These are phyloP conservation scores for Epinephelus malabaricus DNA, from an alignment of 2,797 vertebrate genomes.

Conservation along the genomic window DNA sequence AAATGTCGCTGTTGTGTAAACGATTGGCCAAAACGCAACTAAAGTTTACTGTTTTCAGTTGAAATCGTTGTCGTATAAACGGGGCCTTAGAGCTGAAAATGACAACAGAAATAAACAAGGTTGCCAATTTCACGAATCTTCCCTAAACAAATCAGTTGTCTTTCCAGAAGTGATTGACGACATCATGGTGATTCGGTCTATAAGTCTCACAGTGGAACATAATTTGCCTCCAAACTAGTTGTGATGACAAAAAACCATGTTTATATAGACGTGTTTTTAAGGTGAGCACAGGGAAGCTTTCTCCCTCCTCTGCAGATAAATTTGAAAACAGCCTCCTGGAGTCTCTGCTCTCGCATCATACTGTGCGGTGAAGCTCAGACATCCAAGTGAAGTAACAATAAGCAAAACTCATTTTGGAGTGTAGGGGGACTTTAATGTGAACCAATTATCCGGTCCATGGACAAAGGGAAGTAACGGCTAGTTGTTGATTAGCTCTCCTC, in stretches of 20 bases:
- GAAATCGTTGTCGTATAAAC: no score
- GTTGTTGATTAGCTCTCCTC: conserved; percentile 69
- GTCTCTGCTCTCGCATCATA: not conserved
- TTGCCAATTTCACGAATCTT: no score
- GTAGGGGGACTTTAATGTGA: conserved; percentile 20
- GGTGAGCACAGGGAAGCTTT: not conserved
- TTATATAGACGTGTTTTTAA: not conserved
- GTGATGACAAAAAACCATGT: not conserved
- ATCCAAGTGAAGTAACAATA: conserved; percentile 5
- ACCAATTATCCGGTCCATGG: conserved; percentile 41
- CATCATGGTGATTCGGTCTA: no score
- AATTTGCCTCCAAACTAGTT: not conserved
- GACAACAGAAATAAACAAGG: no score
- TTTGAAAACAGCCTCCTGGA: not conserved
- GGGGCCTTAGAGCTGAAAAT: no score
- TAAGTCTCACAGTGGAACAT: not conserved
- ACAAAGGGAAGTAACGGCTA: conserved; percentile 62
- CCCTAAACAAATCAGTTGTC: no score
- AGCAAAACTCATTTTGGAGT: conserved; percentile 3
- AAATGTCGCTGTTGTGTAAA: no score
- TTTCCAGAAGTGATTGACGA: no score
- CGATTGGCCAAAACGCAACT: no score
- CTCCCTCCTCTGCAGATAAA: not conserved
- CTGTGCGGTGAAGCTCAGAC: conserved; percentile 3
- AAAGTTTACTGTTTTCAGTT: no score